Conservation (phyloP, 2,797 vertebrate species). For the Thripadectes ignobilis region DNA sequence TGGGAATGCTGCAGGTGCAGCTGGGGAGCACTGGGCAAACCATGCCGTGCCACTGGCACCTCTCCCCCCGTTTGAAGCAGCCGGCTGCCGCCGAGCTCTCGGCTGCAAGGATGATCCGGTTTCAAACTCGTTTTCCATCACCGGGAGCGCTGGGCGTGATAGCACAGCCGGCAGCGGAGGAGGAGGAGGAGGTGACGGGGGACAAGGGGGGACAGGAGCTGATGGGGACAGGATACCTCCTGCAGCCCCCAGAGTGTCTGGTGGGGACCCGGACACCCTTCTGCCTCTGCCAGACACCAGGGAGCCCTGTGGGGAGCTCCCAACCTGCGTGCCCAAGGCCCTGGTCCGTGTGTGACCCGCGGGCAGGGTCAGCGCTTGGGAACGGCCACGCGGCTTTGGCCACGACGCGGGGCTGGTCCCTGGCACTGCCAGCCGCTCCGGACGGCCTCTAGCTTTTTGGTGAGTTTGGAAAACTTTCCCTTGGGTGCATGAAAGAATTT, state of each 20-base stretch:
- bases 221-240: not conserved
- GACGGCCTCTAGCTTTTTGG: not conserved
- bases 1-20: not conserved
- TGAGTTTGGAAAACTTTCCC: constrained; percentile 35
- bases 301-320: not conserved
- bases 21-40: not conserved
- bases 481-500: constrained; percentile 13
- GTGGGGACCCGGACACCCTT: not conserved
- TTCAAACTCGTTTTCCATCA: not conserved
- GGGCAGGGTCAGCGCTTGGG: not conserved
- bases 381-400: not conserved
- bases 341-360: not conserved
- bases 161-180: not conserved
- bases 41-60: accelerated
- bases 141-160: not conserved
- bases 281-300: not conserved
- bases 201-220: not conserved
- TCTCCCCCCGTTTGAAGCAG: not conserved
- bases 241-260: not conserved
- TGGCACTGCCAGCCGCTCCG: not conserved
- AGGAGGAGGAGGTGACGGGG: not conserved
- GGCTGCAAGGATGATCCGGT: not conserved
- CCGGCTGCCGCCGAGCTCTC: not conserved
- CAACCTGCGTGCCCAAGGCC: accelerated
- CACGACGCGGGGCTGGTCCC: not conserved